Evolutionary conservation across 2,797 vertebrate species (phyloP), one percentile per base, ranked within the genome.

Genomic region (Hippoglossus hippoglossus): DNA sequence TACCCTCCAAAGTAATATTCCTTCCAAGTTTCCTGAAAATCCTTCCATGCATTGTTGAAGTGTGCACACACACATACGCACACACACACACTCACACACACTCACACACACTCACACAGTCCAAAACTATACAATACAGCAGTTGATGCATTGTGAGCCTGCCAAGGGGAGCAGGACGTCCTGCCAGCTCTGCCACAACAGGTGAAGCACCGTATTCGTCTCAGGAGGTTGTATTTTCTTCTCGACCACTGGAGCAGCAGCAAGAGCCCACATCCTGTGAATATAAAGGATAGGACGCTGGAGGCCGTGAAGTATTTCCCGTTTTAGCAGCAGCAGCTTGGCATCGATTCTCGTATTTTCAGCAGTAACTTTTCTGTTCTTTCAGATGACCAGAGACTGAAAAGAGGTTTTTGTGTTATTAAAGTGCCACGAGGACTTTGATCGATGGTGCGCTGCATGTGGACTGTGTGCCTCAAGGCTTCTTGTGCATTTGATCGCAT

Each of bases 181-280:
- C 64, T 83, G 71, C 65, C 84, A 78, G 66, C 63, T 71, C 59
- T 10, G 6, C 50, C 52, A 65, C 69, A 46, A 74, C 52, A 51
- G 41, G 47, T 16, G 19, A 61, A 36, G 24, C 67, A 5, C 21
- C 0, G 7, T 50, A 18, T 41, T 34, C 55, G 39, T 73, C 57
- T 63, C 25, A 3, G n/a, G 51, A 55, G 61, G 54, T 77, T 41
- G 41, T 44, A 15, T 50, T 61, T 73, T 67, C 60, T 75, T 71
- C 52, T 70, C 59, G 36, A 63, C 47, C 28, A 24, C 71, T 55
- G 36, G 50, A 65, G 44, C 44, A 73, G 59, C 34, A 60, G 63
- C 50, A 66, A 73, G 47, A 56, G 16, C 34, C 34, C 56, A 67
- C 69, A 55, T 68, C 47, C 41, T 61, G 59, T 58, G 55, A 64